Evolutionary conservation across 2,797 vertebrate genomes (phyloP).

Genomic region (Mycteria americana): DNA sequence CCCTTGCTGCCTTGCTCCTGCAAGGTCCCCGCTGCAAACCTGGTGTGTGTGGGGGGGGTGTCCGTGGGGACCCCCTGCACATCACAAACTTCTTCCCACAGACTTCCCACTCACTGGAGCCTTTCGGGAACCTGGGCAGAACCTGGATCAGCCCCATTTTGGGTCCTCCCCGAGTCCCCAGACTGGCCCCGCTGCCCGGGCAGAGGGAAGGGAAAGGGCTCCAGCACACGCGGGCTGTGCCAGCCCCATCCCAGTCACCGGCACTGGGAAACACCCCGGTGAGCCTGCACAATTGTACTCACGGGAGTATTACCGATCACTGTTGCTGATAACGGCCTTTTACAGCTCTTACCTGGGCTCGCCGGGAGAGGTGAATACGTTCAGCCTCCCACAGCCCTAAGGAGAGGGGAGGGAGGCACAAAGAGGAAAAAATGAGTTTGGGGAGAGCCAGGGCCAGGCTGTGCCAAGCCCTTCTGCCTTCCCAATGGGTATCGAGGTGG

Average conservation of each 20-base stretch:
- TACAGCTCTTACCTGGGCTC: not conserved
- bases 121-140: not conserved
- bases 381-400: not conserved
- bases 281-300: not conserved
- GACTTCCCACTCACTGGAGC: not conserved
- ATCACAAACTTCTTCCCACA: not conserved
- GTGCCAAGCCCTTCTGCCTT: not conserved
- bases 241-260: accelerated
- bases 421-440: not conserved
- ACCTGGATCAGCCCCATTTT: not conserved
- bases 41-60: accelerated
- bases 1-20: not conserved
- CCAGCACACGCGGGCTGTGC: not conserved
- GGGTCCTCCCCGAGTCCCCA: not conserved
- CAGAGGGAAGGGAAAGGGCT: not conserved
- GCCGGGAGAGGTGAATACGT: not conserved
- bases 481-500: not conserved
- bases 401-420: not conserved
- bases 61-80: not conserved
- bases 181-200: accelerated
- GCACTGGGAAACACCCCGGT: not conserved
- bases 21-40: accelerated
- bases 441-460: not conserved
- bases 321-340: not conserved
- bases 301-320: not conserved